Base-by-base conservation (phyloP, 2,888 invertebrate species). In the Hipparchia semele region DNA sequence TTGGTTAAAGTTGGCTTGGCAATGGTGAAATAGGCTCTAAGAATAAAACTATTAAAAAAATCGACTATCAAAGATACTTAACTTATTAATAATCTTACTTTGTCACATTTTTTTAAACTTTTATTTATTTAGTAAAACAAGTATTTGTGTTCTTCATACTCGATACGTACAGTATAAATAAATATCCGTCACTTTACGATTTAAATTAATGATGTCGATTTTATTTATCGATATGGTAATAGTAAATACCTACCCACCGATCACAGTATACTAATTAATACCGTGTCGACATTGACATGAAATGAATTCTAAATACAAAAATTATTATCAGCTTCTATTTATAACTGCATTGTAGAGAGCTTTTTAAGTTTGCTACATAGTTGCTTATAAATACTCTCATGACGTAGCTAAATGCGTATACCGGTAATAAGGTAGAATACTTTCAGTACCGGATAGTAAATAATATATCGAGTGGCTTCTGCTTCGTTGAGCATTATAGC, bases 121-220 rank as follows among this genome's bases (percentile, higher is more conserved):
- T 39, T 10, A 12, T 53, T 53, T 12, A 53, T 12, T 12, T 53
- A 12, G 10, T 53, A 0, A 53, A 0, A 53, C 23, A 39, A 2
- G 2, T 39, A 39, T 39, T 39, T 39, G 39, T 2, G 39, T 39
- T 5, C 39, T 39, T 39, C 39, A 62, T 60, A n/a, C 8, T 13
- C 39, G 53, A 65, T 39, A 53, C 53, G 39, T 68, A n/a, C 10
- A 7, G 60, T 61, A 69, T 69, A 23, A 10, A 68, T 68, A 68
- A 10, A 68, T 68, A 68, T 53, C 61, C 69, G 61, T 69, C 69
- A 61, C 61, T 61, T 69, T 69, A 45, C 61, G 69, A 39, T 61
- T 60, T 61, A 61, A 69, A 69, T 69, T 61, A 69, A 69, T 69
- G 69, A 69, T 61, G 69, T 69, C 61, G 69, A 69, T 69, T n/a